Evolutionary conservation across 1,140 invertebrate genomes (phyloP).

Genomic region (Calycopis cecrops): DNA sequence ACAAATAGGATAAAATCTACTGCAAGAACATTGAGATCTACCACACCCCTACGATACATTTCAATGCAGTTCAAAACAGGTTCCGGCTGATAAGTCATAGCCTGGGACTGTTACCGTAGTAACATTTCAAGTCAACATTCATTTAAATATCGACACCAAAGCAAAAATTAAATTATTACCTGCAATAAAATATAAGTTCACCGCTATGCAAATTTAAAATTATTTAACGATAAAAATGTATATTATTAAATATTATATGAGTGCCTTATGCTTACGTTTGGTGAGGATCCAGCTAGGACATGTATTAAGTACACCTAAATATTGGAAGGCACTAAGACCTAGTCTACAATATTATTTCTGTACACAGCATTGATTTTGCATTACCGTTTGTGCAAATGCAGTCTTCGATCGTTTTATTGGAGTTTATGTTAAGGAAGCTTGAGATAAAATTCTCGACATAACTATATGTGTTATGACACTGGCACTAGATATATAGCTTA

Average conservation of each 20-base stretch:
- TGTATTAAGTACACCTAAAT: constrained; percentile 56
- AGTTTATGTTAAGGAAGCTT: no score
- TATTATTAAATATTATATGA: neutral
- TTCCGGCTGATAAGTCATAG: no score
- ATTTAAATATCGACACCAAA: constrained; percentile 4
- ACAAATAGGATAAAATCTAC: neutral
- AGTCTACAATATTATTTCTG: constrained; percentile 62
- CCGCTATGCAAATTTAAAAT: constrained; percentile 1
- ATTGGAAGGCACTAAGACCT: constrained; percentile 65
- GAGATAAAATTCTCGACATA: no score
- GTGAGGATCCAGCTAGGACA: constrained; percentile 21
- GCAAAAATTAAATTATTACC: constrained; percentile 6
- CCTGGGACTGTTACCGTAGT: no score
- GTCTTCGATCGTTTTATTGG: neutral
- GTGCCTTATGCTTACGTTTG: neutral
- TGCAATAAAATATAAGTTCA: neutral
- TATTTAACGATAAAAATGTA: constrained; percentile 9
- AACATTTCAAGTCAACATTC: no score
- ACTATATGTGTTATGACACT: no score
- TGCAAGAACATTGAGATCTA: no score
- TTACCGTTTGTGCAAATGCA: constrained; percentile 24
- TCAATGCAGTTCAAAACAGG: no score
- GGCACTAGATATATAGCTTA: no score
- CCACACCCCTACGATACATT: no score
- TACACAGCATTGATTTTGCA: constrained; percentile 42